These are phyloP conservation scores for Platycheirus albimanus DNA, from an alignment of 2,888 invertebrate genomes.

Conservation along the genomic window DNA sequence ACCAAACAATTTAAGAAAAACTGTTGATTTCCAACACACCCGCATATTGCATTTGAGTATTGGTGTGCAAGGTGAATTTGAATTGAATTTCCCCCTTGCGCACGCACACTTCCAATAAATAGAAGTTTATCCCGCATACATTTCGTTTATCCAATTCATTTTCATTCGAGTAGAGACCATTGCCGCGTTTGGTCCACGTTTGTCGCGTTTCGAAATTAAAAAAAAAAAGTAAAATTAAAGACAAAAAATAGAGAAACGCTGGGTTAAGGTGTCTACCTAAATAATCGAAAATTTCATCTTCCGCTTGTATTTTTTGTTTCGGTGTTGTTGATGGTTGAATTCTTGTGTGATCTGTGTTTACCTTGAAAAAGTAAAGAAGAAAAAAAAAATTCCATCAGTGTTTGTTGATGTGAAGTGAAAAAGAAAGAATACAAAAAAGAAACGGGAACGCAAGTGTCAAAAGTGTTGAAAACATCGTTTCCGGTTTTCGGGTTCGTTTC, in stretches of 20 bases:
- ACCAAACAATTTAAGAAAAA: constrained; percentile 22
- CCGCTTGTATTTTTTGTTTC: constrained; percentile 11
- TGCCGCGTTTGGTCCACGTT: constrained; percentile 54
- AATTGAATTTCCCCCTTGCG: constrained; percentile 65
- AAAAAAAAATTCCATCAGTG: constrained; percentile 8
- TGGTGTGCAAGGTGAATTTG: constrained; percentile 59
- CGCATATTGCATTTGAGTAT: background rate
- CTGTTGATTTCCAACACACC: constrained; percentile 63
- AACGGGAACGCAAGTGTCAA: constrained; percentile 24
- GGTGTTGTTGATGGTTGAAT: constrained; percentile 25
- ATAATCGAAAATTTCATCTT: constrained; percentile 13
- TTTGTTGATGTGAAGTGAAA: constrained; percentile 5
- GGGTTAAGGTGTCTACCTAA: constrained; percentile 28
- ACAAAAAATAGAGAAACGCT: constrained; percentile 23
- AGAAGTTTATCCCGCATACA: constrained; percentile 36
- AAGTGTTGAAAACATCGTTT: constrained; percentile 39
- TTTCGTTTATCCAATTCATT: constrained; percentile 60
- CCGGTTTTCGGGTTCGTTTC: constrained; percentile 25
- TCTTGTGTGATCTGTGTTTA: constrained; percentile 45
- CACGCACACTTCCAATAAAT: constrained; percentile 64
- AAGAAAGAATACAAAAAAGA: background rate
- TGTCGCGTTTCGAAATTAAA: constrained; percentile 48
- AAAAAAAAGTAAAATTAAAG: constrained; percentile 8
- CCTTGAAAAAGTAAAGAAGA: constrained; percentile 33
- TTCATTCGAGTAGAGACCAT: constrained; percentile 69